phyloP scores from a whole-genome alignment of 2,888 invertebrate genomes.

The Hyposoter dolosus region DNA sequence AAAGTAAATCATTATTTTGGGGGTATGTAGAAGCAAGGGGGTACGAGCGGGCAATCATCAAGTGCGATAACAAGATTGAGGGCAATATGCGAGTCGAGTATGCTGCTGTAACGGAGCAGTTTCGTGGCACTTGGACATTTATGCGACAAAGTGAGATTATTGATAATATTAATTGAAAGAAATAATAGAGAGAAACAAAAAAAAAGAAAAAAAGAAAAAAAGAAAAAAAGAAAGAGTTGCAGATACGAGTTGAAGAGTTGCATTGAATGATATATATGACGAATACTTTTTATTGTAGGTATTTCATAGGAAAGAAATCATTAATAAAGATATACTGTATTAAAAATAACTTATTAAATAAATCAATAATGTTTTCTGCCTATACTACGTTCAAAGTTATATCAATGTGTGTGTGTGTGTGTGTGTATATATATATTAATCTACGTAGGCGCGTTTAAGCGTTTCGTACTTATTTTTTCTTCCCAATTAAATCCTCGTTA shows the following conservation, averaged over 20 bases:
- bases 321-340: conserved; percentile 74
- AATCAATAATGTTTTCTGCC: conserved; percentile 84
- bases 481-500: too few species aligned
- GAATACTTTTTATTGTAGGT: conserved; percentile 84
- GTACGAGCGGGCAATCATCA: conserved; percentile 3
- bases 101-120: conserved; percentile 74
- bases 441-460: conserved; percentile 33
- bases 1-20: conserved; percentile 82
- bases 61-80: conserved; percentile 63
- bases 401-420: not conserved
- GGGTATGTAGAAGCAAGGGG: conserved; percentile 74
- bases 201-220: conserved; percentile 47
- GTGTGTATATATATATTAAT: not conserved
- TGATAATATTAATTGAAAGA: conserved; percentile 84
- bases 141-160: conserved; percentile 87
- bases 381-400: conserved; percentile 69
- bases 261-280: conserved; percentile 73
- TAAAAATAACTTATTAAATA: conserved; percentile 80
- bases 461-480: conserved; percentile 75
- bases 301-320: conserved; percentile 82
- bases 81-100: conserved; percentile 63
- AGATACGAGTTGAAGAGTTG: conserved; percentile 69
- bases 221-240: conserved; percentile 32
- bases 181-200: conserved; percentile 75
- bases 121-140: conserved; percentile 82